Conservation (phyloP, 2,797 vertebrate species). For the Amblyraja radiata region DNA sequence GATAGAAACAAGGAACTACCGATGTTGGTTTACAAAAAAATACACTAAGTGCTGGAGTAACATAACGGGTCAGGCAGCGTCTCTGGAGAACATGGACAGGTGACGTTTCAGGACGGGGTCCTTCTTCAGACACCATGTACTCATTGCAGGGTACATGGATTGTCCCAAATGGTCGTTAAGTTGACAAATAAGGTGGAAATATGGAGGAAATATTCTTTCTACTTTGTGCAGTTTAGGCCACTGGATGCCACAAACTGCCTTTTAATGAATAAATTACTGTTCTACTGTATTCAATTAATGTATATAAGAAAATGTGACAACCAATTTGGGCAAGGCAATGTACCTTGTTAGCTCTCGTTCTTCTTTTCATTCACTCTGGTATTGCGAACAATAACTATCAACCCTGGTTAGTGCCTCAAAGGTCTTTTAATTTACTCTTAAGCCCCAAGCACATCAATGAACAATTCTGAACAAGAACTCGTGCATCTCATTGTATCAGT, state of each 20-base stretch:
- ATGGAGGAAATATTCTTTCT: neutral
- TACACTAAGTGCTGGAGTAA: too few relatives aligned
- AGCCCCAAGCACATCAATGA: neutral
- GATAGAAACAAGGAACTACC: too few relatives aligned
- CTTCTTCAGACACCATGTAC: neutral
- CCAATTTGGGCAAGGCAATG: too few relatives aligned
- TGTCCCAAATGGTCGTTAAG: neutral
- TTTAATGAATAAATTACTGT: neutral
- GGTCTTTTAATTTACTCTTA: too few relatives aligned
- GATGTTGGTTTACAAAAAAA: too few relatives aligned
- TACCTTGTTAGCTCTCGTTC: neutral
- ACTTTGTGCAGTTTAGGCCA: neutral
- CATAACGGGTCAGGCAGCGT: too few relatives aligned
- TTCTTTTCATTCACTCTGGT: neutral
- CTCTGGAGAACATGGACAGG: too few relatives aligned
- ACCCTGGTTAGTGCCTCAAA: too few relatives aligned
- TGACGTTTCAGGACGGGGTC: too few relatives aligned
- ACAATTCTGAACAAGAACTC: neutral
- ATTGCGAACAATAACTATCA: too few relatives aligned
- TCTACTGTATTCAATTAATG: neutral
- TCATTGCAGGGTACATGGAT: neutral
- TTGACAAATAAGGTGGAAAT: neutral
- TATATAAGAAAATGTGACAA: neutral
- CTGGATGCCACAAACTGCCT: neutral
- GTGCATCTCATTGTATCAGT: neutral